These are phyloP conservation scores for Taxidea taxus DNA, from an alignment of 2,113 vertebrate species.

Conservation along the genomic window DNA sequence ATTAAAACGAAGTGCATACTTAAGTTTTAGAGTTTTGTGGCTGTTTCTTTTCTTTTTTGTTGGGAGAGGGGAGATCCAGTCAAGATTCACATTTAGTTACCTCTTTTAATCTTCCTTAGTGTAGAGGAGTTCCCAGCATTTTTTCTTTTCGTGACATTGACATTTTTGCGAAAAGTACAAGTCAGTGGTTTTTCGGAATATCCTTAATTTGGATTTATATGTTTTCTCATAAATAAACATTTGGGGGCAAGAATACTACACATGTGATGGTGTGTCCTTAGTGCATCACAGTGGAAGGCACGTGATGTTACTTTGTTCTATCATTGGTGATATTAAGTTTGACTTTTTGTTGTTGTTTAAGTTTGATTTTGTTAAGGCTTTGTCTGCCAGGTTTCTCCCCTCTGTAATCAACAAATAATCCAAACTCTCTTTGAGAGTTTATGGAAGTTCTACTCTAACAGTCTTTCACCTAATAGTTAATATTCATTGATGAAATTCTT, in stretches of 20 bases:
- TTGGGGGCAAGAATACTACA: not conserved
- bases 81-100: not conserved
- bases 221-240: not conserved
- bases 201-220: slow-evolving; percentile 23
- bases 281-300: not conserved
- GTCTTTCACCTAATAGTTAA: not conserved
- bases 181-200: not conserved
- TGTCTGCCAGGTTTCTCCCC: not conserved
- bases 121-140: not conserved
- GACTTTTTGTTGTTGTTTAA: not conserved
- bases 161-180: slow-evolving; percentile 3
- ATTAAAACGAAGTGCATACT: not conserved
- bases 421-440: not conserved
- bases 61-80: not conserved
- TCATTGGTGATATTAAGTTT: not conserved
- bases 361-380: not conserved
- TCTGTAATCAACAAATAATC: not conserved
- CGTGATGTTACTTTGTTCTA: not conserved
- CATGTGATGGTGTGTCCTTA: not conserved
- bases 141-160: not conserved
- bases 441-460: not conserved
- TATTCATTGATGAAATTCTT: slow-evolving; percentile 22
- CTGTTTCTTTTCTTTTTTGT: not conserved
- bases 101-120: not conserved
- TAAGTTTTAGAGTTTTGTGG: not conserved